Evolutionary conservation across 2,888 invertebrate genomes (phyloP), one percentile per base, ranked within the genome.

Genomic region (Liodrosophila aerea): DNA sequence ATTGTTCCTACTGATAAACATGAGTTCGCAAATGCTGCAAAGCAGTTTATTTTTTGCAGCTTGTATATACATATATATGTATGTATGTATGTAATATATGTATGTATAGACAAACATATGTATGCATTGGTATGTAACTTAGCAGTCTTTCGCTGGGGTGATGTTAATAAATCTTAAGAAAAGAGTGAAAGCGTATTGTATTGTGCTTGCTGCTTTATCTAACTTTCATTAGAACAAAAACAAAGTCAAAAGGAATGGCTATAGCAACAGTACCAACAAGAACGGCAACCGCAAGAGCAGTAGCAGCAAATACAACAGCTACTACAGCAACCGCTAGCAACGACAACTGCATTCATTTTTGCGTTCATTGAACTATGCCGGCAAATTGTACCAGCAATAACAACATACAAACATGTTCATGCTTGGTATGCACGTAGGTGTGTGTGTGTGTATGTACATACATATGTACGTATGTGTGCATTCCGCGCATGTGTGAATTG

Each of bases 301-400:
- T 53, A 60, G 33, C 45, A 53, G 16, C 29, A 61, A 65, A 43
- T 47, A 63, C 29, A 40, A 37, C 58, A 54, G 18, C 53, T 58
- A 15, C 61, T 18, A 29, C 43, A 53, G 29, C 47, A 44, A 39
- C 45, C 34, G 49, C 49, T 31, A 56, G 61, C 22, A 22, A 5
- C 22, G 22, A 22, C 60, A 73, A 62, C 39, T 54, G 78, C 82
- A 82, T 78, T 76, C 72, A 82, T 49, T 75, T 63, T 29, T 54
- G 64, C 84, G 76, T 84, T 77, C 76, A 81, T 67, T 77, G 76
- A 77, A 77, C 76, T 77, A 72, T 56, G 85, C 76, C 76, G 84
- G 77, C 84, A 70, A 74, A 74, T 59, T 71, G 84, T 70, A 62
- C 61, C 50, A 60, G 44, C 63, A 59, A 57, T 39, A 49, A 54